Evolutionary conservation across 2,113 vertebrate genomes (phyloP).

Genomic region (Pleuronectes platessa): DNA sequence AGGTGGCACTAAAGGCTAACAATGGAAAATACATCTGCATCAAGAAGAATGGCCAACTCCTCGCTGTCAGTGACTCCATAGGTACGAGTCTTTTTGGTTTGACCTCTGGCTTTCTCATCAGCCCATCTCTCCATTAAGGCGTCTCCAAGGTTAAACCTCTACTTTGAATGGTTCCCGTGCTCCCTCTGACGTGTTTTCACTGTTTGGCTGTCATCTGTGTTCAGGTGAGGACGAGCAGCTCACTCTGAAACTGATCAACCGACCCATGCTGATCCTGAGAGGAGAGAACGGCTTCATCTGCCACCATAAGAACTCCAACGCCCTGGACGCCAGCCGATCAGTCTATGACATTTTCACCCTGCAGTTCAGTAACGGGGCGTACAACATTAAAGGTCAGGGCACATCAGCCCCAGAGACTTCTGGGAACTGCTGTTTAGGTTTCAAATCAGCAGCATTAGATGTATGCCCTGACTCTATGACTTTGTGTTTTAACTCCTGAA

Average conservation of each 20-base stretch:
- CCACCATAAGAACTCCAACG: slow-evolving; percentile 91
- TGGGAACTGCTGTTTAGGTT: neutral
- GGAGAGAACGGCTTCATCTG: slow-evolving; percentile 94
- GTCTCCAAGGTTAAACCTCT: neutral
- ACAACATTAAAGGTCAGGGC: slow-evolving; percentile 91
- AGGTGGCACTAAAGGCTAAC: slow-evolving; percentile 90
- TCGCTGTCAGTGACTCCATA: slow-evolving; percentile 87
- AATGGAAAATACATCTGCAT: slow-evolving; percentile 95
- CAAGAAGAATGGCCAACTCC: slow-evolving; percentile 95
- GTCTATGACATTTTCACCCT: slow-evolving; percentile 93
- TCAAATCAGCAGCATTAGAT: neutral
- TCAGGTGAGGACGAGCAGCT: slow-evolving; percentile 92
- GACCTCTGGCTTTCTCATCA: neutral
- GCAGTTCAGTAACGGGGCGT: slow-evolving; percentile 90
- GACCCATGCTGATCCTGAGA: slow-evolving; percentile 93
- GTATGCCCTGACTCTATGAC: too few species aligned
- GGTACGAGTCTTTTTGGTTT: slow-evolving; percentile 74
- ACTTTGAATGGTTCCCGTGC: neutral
- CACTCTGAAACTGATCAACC: slow-evolving; percentile 93
- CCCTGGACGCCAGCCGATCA: slow-evolving; percentile 93
- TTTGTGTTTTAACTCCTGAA: slow-evolving; percentile 58
- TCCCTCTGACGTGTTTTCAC: neutral
- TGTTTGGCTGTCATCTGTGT: neutral
- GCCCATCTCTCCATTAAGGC: neutral
- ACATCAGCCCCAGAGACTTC: neutral